Base-by-base conservation (phyloP, 2,888 invertebrate genomes). In the Caenorhabditis angaria region DNA sequence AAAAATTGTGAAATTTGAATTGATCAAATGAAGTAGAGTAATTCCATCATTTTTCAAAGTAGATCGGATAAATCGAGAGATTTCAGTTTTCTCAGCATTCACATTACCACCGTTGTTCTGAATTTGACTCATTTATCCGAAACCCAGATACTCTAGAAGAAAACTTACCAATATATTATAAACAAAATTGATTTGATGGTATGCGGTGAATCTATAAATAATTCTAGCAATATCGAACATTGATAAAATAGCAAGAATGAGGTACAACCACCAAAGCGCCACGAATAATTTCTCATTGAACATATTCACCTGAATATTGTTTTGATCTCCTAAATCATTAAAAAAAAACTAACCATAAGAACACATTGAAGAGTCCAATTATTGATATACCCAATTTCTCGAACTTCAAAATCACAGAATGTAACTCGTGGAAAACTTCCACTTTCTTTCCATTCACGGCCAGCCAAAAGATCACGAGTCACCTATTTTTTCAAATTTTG, bases 221-320 rank as follows among this genome's bases (percentile, higher is more conserved):
- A 69, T 56, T 29, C 57, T 29, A 28, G 61, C 55, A 59, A 74
- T 63, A 53, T 66, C 66, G 47, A 58, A 51, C 24, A 72, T 50
- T 3, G 72, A 72, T 10, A 72, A 48, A 5, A 61, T 10, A 2
- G 53, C 55, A 12, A 72, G 53, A 0, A 65, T 57, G 4, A 51
- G 24, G 22, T 67, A 72, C 85, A 83, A 85, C 77, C 84, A 85
- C 85, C 85, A 87, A 27, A 87, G 68, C 58, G 83, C 77, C 47
- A 87, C 65, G 75, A 82, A 87, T 53, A 87, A 67, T 67, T 87
- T 87, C 76, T 87, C 87, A 76, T 84, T 85, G 82, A 84, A 84
- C 85, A 83, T 85, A 67, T 85, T 85, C 29, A 83, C 76, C 80
- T 80, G 54, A 27, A 69, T n/a, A n/a, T n/a, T n/a, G n/a, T n/a